Conservation (phyloP, 2,888 invertebrate genomes). For the Catotricha subobsoleta region DNA sequence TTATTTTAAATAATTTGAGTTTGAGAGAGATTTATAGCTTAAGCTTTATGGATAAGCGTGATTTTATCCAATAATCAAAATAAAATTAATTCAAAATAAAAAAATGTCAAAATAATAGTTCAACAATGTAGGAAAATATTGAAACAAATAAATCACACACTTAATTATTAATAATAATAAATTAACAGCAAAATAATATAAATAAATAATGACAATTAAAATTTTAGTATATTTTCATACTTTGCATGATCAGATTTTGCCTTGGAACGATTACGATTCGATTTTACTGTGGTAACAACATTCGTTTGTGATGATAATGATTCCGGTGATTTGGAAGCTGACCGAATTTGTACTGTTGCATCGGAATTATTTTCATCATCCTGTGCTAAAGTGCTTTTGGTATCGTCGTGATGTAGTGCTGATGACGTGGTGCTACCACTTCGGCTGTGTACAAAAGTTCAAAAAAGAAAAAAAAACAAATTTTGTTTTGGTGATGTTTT, state of each 20-base stretch:
- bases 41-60: too few relatives aligned
- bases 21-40: too few relatives aligned
- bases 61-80: too few relatives aligned
- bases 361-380: conserved; percentile 6
- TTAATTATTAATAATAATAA: too few relatives aligned
- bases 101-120: too few relatives aligned
- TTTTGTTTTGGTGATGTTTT: too few relatives aligned
- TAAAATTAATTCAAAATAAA: too few relatives aligned
- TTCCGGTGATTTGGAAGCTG: conserved; percentile 2
- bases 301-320: conserved; percentile 2
- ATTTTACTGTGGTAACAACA: conserved; percentile 1
- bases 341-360: not conserved
- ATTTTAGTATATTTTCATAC: conserved; percentile 8
- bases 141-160: too few relatives aligned
- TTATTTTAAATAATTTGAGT: too few relatives aligned
- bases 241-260: conserved; percentile 9
- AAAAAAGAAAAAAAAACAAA: not conserved
- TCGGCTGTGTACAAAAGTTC: conserved; percentile 2
- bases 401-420: conserved; percentile 12
- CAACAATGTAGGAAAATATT: too few relatives aligned
- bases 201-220: too few relatives aligned
- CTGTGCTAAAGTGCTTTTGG: conserved; percentile 5
- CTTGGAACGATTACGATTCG: conserved; percentile 7
- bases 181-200: not conserved
- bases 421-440: conserved; percentile 6